Evolutionary conservation across 1,140 invertebrate genomes (phyloP).

Genomic region (Bombus waltoni): DNA sequence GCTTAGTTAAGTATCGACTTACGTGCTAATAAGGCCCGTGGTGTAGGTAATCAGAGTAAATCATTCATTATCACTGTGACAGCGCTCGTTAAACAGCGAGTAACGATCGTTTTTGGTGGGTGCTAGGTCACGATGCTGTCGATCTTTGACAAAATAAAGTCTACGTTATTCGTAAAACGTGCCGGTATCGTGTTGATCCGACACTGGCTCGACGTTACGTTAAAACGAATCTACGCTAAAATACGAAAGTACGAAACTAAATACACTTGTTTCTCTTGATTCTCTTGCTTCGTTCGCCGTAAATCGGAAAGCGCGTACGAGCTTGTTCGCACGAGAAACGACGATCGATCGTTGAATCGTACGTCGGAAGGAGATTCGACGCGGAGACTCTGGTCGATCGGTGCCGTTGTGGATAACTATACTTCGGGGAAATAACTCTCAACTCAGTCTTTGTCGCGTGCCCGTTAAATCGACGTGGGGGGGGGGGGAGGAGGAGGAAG

Average conservation of each 20-base stretch:
- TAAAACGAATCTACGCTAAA: slow-evolving; percentile 61
- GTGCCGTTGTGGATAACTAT: not conserved
- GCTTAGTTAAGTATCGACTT: slow-evolving; percentile 68
- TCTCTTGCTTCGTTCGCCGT: slow-evolving; percentile 16
- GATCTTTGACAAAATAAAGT: slow-evolving; percentile 51
- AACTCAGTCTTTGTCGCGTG: slow-evolving; percentile 28
- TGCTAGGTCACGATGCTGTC: slow-evolving; percentile 5
- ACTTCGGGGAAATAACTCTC: not conserved
- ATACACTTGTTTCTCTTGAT: not conserved
- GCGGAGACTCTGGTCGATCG: not conserved
- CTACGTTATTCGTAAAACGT: slow-evolving; percentile 51
- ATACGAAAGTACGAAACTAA: slow-evolving; percentile 52
- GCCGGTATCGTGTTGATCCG: not conserved
- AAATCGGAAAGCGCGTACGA: not conserved
- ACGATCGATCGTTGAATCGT: not conserved
- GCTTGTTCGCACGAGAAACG: not conserved
- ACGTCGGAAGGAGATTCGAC: not conserved
- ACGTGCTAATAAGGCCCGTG: slow-evolving; percentile 76
- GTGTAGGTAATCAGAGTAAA: slow-evolving; percentile 66
- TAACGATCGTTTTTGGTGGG: slow-evolving; percentile 3
- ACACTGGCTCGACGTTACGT: slow-evolving; percentile 14
- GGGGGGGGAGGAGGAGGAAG: not conserved
- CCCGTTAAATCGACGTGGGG: not conserved
- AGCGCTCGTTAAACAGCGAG: slow-evolving; percentile 9
- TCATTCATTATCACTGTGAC: slow-evolving; percentile 66